phyloP scores from a whole-genome alignment of 2,113 vertebrate genomes.

The Balaeniceps rex region DNA sequence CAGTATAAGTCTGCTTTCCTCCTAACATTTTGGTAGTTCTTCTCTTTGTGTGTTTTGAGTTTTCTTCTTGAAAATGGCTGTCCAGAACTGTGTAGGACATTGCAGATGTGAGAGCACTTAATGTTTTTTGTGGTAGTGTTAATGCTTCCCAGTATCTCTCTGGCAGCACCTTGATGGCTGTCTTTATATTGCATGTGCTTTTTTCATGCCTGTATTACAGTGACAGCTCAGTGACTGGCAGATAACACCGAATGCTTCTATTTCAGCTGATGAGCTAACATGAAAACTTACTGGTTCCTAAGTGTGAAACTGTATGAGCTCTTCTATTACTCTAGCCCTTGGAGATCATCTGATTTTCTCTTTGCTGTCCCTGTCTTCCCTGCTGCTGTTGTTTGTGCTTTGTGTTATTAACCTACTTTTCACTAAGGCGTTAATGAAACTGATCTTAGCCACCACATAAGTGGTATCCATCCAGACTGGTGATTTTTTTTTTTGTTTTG shows the following conservation, averaged over 20 bases:
- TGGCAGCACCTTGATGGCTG: not conserved
- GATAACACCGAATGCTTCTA: not conserved
- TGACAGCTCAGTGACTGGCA: not conserved
- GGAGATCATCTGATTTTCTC: not conserved
- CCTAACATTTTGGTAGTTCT: accelerated
- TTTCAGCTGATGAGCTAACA: not conserved
- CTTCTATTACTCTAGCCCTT: not conserved
- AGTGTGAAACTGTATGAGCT: not conserved
- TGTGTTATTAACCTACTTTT: not conserved
- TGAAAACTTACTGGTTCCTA: not conserved
- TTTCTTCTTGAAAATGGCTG: not conserved
- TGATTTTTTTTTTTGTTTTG: not conserved
- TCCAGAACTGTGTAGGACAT: not conserved
- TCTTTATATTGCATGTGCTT: not conserved
- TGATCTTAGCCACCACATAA: not conserved
- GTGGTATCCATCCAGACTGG: not conserved
- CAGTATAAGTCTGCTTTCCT: not conserved
- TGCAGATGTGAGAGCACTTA: not conserved
- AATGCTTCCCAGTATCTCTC: not conserved
- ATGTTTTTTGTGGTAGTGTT: not conserved
- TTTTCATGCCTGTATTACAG: not conserved
- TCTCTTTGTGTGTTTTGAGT: not conserved
- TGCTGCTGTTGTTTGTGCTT: not conserved
- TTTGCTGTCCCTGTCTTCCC: not conserved
- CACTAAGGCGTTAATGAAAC: not conserved